Percentiles rank a stretch among this genome's conserved stretches.
These are phyloP conservation scores for Rhinolophus ferrumequinum DNA, from an alignment of 2,113 vertebrate species.

Conservation along the genomic window DNA sequence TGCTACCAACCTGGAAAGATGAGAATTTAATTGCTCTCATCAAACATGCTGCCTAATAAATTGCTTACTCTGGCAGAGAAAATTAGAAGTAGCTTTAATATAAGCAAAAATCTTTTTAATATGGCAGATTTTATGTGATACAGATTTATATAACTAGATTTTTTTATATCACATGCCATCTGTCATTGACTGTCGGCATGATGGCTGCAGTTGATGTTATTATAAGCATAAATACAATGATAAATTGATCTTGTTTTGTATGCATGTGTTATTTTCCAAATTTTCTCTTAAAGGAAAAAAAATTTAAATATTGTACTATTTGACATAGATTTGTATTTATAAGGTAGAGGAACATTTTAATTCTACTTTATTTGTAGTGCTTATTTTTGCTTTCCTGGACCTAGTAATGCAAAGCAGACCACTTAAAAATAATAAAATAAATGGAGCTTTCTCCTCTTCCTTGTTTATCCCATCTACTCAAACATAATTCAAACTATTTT, in stretches of 20 bases:
- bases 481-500: slow-evolving; percentile 23
- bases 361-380: slow-evolving; percentile 24
- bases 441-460: background rate
- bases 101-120: slow-evolving; percentile 48
- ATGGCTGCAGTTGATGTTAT: slow-evolving; percentile 45
- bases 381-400: slow-evolving; percentile 23
- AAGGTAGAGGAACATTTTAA: slow-evolving; percentile 46
- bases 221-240: slow-evolving; percentile 68
- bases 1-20: slow-evolving; percentile 56
- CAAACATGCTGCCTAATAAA: slow-evolving; percentile 72
- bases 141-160: slow-evolving; percentile 57
- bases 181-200: slow-evolving; percentile 50
- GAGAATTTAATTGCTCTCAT: slow-evolving; percentile 80
- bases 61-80: slow-evolving; percentile 70
- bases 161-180: slow-evolving; percentile 67
- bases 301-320: background rate
- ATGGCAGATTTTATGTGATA: slow-evolving; percentile 60
- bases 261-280: background rate
- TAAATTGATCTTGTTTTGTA: slow-evolving; percentile 59
- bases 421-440: slow-evolving; percentile 36
- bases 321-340: slow-evolving; percentile 32
- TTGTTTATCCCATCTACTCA: background rate
- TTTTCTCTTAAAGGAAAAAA: slow-evolving; percentile 27
- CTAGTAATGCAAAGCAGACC: background rate
- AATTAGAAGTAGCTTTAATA: slow-evolving; percentile 70